Evolutionary conservation across 2,888 invertebrate species (phyloP).

Genomic region (Andrena marginata): DNA sequence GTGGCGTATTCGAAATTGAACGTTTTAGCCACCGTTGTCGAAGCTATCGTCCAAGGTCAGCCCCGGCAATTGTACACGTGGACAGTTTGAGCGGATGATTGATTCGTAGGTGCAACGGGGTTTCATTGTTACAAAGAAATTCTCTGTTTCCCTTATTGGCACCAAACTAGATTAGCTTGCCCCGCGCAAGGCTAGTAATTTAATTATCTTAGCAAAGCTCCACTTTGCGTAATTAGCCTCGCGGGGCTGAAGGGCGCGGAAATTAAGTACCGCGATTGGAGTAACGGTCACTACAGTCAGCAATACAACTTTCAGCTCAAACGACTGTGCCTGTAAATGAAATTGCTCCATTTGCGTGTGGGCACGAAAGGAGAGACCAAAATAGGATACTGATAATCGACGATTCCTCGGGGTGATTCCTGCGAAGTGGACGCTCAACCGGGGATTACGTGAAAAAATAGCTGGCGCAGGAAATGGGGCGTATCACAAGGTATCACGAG

Average conservation of each 20-base stretch:
- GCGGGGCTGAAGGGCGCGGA: neutral
- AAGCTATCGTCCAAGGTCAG: slow-evolving; percentile 48
- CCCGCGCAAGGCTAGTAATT: neutral
- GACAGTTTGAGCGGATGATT: slow-evolving; percentile 39
- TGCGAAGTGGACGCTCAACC: neutral
- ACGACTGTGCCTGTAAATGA: neutral
- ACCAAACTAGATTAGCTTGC: neutral
- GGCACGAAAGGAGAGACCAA: neutral
- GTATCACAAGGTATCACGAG: too few relatives aligned
- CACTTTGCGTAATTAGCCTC: neutral
- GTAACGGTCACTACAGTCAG: neutral
- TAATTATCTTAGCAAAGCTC: neutral
- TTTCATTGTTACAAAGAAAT: slow-evolving; percentile 16
- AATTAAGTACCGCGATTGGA: neutral
- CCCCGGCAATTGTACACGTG: slow-evolving; percentile 16
- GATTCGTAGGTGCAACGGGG: slow-evolving; percentile 22
- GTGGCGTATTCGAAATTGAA: slow-evolving; percentile 42
- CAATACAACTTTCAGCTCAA: neutral
- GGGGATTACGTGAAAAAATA: too few relatives aligned
- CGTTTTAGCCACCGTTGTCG: neutral
- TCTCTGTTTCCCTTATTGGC: neutral
- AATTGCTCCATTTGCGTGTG: neutral
- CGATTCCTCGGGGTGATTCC: neutral
- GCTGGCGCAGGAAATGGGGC: too few relatives aligned
- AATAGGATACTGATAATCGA: neutral